Percentiles rank a stretch among this genome's conserved stretches.
Evolutionary conservation across 1,140 invertebrate species (phyloP).

Genomic region (Venustaconcha ellipsiformis): DNA sequence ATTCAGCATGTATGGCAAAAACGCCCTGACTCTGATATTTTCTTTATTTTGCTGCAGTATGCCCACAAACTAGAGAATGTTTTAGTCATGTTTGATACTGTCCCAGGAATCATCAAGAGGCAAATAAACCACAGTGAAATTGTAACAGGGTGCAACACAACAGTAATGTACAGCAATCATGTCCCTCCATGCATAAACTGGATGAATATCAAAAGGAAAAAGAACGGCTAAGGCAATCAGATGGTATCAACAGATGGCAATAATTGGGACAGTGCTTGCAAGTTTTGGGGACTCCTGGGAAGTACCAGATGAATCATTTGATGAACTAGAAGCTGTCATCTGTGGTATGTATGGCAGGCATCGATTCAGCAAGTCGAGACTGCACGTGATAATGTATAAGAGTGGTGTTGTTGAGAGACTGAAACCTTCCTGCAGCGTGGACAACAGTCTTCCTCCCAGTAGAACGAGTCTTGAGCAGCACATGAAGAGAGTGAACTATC

Average conservation of each 20-base stretch:
- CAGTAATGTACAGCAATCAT: constrained; percentile 3
- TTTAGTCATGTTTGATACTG: constrained; percentile 33
- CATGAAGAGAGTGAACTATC: constrained; percentile 11
- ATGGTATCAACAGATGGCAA: neutral
- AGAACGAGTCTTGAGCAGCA: constrained; percentile 5
- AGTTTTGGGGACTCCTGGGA: neutral
- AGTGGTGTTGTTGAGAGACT: neutral
- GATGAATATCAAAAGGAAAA: neutral
- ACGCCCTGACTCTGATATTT: constrained; percentile 34
- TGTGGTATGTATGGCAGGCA: constrained; percentile 6
- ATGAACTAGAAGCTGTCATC: neutral
- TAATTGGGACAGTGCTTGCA: neutral
- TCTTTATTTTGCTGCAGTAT: constrained; percentile 36
- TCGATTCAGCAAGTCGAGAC: constrained; percentile 4
- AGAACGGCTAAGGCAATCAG: too few species aligned
- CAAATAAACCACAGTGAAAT: constrained; percentile 13
- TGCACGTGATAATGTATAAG: constrained; percentile 6
- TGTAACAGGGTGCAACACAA: neutral
- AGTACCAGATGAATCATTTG: neutral
- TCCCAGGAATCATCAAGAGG: constrained; percentile 22
- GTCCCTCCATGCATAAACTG: neutral
- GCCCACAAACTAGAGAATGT: constrained; percentile 5
- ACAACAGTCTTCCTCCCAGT: neutral
- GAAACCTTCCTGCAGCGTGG: neutral
- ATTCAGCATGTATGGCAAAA: constrained; percentile 9